These are phyloP conservation scores for Elysia crispata DNA, from an alignment of 2,888 invertebrate species.

Conservation along the genomic window DNA sequence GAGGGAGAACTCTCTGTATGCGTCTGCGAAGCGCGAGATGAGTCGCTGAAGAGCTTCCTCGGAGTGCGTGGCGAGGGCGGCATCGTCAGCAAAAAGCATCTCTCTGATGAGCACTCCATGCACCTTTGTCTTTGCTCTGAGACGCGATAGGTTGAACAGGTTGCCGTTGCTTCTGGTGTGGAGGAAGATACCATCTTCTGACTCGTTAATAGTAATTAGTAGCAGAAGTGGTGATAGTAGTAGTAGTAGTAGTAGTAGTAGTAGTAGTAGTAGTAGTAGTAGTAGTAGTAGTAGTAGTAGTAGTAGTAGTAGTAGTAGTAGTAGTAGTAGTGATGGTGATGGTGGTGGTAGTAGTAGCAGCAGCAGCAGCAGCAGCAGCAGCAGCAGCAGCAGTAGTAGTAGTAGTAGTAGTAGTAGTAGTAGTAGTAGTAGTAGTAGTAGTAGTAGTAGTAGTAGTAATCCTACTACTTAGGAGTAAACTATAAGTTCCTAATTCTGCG, in stretches of 20 bases:
- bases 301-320: not conserved
- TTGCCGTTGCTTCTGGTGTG: not conserved
- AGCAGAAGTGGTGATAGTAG: no score
- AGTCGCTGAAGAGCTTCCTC: conserved; percentile 9
- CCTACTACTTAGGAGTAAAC: no score
- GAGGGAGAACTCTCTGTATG: not conserved
- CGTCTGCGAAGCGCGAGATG: not conserved
- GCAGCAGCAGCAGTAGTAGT: no score
- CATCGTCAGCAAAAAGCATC: conserved; percentile 2
- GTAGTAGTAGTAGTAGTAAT: no score
- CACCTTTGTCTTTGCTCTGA: no score
- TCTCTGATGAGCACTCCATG: not conserved
- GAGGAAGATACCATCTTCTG: no score
- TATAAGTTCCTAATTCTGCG: no score
- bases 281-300: not conserved
- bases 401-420: not conserved
- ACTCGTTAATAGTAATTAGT: no score
- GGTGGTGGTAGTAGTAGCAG: no score
- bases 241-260: no score
- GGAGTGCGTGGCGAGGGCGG: not conserved
- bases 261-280: not conserved
- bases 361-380: no score
- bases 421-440: not conserved
- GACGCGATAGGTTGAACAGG: no score
- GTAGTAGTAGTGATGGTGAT: not conserved